Evolutionary conservation across 2,888 invertebrate genomes (phyloP).

Genomic region (Meta bourneti): DNA sequence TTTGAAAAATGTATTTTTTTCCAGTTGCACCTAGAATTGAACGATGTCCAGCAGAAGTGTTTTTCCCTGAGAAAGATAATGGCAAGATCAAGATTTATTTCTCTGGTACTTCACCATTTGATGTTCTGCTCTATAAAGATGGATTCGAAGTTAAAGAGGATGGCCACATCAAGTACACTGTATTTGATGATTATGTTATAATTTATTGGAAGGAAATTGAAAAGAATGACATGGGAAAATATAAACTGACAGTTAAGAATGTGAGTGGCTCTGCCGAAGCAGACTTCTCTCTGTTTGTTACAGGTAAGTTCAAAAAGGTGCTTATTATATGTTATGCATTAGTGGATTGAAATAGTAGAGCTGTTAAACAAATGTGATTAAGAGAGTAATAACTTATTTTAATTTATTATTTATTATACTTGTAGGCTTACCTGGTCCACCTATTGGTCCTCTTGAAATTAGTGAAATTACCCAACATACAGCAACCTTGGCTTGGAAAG

Average conservation of each 20-base stretch:
- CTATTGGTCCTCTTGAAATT: slow-evolving; percentile 94
- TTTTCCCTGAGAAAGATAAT: slow-evolving; percentile 95
- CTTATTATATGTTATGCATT: background rate
- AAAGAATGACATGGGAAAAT: slow-evolving; percentile 93
- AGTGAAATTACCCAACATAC: slow-evolving; percentile 94
- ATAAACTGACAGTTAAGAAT: slow-evolving; percentile 92
- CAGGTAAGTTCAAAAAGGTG: slow-evolving; percentile 83
- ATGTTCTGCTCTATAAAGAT: slow-evolving; percentile 91
- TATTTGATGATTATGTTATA: slow-evolving; percentile 98
- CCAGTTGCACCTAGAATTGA: slow-evolving; percentile 94
- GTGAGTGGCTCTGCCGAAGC: slow-evolving; percentile 93
- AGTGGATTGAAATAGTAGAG: background rate
- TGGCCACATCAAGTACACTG: slow-evolving; percentile 90
- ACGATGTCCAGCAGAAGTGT: slow-evolving; percentile 92
- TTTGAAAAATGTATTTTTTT: slow-evolving; percentile 36
- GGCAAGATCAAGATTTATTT: slow-evolving; percentile 98
- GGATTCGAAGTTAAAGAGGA: slow-evolving; percentile 89
- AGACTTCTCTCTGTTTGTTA: slow-evolving; percentile 91
- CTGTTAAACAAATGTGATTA: no score
- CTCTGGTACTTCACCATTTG: slow-evolving; percentile 96
- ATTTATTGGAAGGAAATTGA: slow-evolving; percentile 95
- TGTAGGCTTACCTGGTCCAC: slow-evolving; percentile 93
- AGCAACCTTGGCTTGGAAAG: slow-evolving; percentile 94
- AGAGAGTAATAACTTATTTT: no score
- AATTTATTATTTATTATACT: background rate